These are phyloP conservation scores for Axinella damicornis DNA, from an alignment of 37 sponge, comb jelly and placozoan genomes.

Conservation along the genomic window DNA sequence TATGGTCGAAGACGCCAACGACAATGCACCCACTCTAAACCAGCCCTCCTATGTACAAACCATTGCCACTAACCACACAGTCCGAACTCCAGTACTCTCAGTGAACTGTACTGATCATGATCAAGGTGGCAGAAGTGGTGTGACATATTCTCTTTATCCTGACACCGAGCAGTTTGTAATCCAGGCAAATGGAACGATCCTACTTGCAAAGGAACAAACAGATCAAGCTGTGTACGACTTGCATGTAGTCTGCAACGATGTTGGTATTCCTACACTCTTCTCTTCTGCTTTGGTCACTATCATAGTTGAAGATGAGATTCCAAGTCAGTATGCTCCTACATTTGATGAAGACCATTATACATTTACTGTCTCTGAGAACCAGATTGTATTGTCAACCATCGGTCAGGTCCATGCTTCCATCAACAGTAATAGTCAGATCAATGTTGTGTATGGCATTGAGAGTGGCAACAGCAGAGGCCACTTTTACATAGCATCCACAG, in stretches of 20 bases:
- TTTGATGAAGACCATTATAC: conserved; percentile 44
- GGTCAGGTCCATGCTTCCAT: conserved; percentile 44
- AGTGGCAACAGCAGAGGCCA: conserved; percentile 47
- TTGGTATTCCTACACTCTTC: conserved; percentile 42
- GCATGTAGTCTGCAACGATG: conserved; percentile 61
- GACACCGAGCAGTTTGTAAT: conserved; percentile 31
- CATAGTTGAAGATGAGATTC: conserved; percentile 42
- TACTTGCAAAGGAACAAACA: conserved; percentile 38
- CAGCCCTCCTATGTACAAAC: conserved; percentile 49
- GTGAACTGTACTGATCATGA: conserved; percentile 61
- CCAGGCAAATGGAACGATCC: conserved; percentile 40
- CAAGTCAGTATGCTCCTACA: conserved; percentile 56
- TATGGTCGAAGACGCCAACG: conserved; percentile 53
- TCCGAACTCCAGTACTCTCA: conserved; percentile 32
- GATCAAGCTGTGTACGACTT: conserved; percentile 62
- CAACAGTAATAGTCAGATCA: conserved; percentile 32
- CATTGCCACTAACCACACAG: conserved; percentile 55
- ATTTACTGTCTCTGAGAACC: conserved; percentile 48
- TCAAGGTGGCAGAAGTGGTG: conserved; percentile 12
- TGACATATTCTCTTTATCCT: conserved; percentile 32
- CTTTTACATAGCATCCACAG: conserved; percentile 46
- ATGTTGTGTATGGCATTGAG: conserved; percentile 48
- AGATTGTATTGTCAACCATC: conserved; percentile 6
- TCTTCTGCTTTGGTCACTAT: conserved; percentile 71
- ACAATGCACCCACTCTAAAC: conserved; percentile 44